Conservation (phyloP, 1,140 invertebrate species). For the Brachionus plicatilis region DNA sequence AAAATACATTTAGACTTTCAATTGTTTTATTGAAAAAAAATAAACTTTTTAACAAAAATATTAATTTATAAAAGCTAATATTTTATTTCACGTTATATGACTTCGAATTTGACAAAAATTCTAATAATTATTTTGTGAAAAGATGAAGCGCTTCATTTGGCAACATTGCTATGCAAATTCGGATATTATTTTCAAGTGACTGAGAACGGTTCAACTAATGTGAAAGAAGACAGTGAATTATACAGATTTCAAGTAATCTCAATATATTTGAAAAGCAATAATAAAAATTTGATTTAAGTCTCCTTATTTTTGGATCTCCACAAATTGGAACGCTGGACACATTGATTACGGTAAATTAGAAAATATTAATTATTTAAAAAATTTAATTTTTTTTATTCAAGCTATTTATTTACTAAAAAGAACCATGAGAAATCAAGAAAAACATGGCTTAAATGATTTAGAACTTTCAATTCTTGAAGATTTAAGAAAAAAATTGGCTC, state of each 20-base stretch:
- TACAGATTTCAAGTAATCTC: conserved; percentile 35
- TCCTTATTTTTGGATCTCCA: conserved; percentile 38
- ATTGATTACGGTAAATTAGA: conserved; percentile 12
- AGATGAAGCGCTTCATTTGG: conserved; percentile 30
- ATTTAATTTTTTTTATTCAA: neutral
- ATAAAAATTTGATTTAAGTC: neutral
- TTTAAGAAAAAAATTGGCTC: conserved; percentile 18
- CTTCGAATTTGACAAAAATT: neutral
- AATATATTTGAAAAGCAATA: neutral
- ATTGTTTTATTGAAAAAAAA: too few species aligned
- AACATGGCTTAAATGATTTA: conserved; percentile 9
- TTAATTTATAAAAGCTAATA: too few species aligned
- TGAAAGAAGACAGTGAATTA: conserved; percentile 29
- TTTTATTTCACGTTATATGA: neutral
- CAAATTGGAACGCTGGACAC: conserved; percentile 16
- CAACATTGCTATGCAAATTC: conserved; percentile 13
- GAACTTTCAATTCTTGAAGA: conserved; percentile 26
- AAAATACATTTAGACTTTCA: too few species aligned
- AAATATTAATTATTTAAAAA: neutral
- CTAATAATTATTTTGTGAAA: neutral
- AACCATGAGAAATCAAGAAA: conserved; percentile 36
- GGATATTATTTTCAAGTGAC: conserved; percentile 39
- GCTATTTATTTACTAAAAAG: conserved; percentile 38
- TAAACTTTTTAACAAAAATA: too few species aligned
- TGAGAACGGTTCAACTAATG: neutral